phyloP scores from a whole-genome alignment of 2,113 vertebrate species.

The Chaenogobius annularis region DNA sequence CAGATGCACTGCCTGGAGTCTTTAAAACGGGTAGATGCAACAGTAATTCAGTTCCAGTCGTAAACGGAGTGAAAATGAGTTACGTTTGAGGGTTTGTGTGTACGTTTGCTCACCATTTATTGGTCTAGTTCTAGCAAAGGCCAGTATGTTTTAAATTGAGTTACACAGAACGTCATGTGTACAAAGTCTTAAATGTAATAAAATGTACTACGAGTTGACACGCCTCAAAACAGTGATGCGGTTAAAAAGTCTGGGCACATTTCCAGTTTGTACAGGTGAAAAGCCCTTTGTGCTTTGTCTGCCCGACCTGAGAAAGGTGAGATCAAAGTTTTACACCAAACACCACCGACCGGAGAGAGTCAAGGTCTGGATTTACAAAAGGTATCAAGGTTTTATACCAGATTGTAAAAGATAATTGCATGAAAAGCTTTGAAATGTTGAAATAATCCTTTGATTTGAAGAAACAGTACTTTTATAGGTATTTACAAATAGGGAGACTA shows the following conservation, averaged over 20 bases:
- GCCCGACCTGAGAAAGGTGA: neutral
- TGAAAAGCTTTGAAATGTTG: too few relatives aligned
- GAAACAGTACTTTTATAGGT: too few relatives aligned
- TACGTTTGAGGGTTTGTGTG: neutral
- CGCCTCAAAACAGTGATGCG: slow-evolving; percentile 14
- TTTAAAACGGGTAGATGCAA: too few relatives aligned
- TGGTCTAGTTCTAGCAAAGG: neutral
- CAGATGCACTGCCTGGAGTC: too few relatives aligned
- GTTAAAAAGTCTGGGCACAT: slow-evolving; percentile 1
- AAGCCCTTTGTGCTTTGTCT: neutral
- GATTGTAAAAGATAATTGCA: too few relatives aligned
- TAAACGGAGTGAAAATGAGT: neutral
- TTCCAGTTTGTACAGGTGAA: slow-evolving; percentile 21
- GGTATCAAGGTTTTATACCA: too few relatives aligned
- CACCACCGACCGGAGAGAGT: too few relatives aligned
- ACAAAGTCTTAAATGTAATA: neutral
- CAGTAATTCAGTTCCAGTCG: too few relatives aligned
- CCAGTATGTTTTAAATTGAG: neutral
- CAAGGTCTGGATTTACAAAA: too few relatives aligned
- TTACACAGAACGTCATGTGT: neutral
- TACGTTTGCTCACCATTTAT: too few relatives aligned
- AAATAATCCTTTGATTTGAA: too few relatives aligned
- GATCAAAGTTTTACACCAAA: neutral
- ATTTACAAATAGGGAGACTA: too few relatives aligned
- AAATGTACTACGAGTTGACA: neutral